Conservation (phyloP, 2,113 vertebrate genomes). For the Ctenodactylus gundi region DNA sequence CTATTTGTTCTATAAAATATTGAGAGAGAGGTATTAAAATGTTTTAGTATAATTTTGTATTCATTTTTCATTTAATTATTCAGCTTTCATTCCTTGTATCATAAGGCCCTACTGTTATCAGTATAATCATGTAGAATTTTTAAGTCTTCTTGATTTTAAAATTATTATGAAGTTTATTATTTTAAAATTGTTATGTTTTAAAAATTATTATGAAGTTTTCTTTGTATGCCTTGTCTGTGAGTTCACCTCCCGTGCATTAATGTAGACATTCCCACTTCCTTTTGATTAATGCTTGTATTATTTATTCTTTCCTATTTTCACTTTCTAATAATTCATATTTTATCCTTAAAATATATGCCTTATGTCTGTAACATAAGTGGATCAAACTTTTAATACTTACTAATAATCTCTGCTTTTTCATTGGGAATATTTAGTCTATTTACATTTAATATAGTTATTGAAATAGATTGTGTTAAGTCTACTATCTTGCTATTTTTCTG, state of each 20-base stretch:
- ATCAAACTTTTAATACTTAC: not conserved
- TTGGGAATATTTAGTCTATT: not conserved
- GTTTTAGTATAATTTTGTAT: not conserved
- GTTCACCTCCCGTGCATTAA: not conserved
- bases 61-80: not conserved
- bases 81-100: not conserved
- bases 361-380: not conserved
- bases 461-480: not conserved
- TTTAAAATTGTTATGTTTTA: too few relatives aligned
- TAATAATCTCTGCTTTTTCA: not conserved
- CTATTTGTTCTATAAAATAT: not conserved
- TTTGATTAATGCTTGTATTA: not conserved
- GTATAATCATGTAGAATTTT: not conserved
- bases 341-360: not conserved
- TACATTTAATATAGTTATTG: not conserved
- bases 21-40: not conserved
- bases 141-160: not conserved
- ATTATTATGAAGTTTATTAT: not conserved
- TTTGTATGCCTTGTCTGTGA: not conserved
- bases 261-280: not conserved
- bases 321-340: not conserved
- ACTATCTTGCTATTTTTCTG: not conserved
- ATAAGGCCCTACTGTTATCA: not conserved
- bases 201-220: not conserved
- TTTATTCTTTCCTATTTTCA: not conserved